These are phyloP conservation scores for Hirundichthys speculiger DNA, from an alignment of 2,113 vertebrate genomes.

Conservation along the genomic window DNA sequence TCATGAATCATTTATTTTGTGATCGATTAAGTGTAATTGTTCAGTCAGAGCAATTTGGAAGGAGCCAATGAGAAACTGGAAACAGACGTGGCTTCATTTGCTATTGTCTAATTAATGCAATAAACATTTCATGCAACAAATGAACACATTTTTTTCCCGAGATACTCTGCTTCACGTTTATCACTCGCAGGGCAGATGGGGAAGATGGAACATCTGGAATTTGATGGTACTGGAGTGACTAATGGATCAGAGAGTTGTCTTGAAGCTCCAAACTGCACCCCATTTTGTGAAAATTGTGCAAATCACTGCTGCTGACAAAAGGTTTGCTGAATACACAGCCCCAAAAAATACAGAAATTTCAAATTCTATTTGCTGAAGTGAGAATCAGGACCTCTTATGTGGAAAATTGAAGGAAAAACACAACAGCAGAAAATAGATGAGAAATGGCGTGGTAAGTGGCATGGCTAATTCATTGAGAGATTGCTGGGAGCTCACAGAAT, in stretches of 20 bases:
- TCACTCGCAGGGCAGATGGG: slow-evolving; percentile 79
- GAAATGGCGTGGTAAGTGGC: slow-evolving; percentile 56
- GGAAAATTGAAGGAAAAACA: slow-evolving; percentile 76
- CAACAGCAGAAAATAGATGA: slow-evolving; percentile 66
- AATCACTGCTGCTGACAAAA: slow-evolving; percentile 35
- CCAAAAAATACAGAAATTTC: slow-evolving; percentile 58
- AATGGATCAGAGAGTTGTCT: slow-evolving; percentile 79
- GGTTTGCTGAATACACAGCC: slow-evolving; percentile 53
- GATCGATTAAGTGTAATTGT: slow-evolving; percentile 98
- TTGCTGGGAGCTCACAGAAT: slow-evolving; percentile 46
- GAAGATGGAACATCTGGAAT: slow-evolving; percentile 90
- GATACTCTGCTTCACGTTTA: slow-evolving; percentile 83
- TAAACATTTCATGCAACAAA: slow-evolving; percentile 92
- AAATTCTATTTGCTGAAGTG: slow-evolving; percentile 42
- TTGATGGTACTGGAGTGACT: slow-evolving; percentile 79
- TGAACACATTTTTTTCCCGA: slow-evolving; percentile 85
- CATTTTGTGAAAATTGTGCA: slow-evolving; percentile 34
- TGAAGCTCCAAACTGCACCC: slow-evolving; percentile 26
- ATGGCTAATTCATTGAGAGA: slow-evolving; percentile 71
- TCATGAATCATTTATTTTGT: slow-evolving; percentile 98
- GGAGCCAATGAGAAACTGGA: slow-evolving; percentile 91
- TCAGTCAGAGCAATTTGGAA: slow-evolving; percentile 94
- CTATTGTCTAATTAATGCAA: slow-evolving; percentile 98
- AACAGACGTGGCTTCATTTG: slow-evolving; percentile 93
- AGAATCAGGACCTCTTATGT: slow-evolving; percentile 68